Evolutionary conservation across 1,140 invertebrate species (phyloP).

Genomic region (Alviniconcha marisindica): DNA sequence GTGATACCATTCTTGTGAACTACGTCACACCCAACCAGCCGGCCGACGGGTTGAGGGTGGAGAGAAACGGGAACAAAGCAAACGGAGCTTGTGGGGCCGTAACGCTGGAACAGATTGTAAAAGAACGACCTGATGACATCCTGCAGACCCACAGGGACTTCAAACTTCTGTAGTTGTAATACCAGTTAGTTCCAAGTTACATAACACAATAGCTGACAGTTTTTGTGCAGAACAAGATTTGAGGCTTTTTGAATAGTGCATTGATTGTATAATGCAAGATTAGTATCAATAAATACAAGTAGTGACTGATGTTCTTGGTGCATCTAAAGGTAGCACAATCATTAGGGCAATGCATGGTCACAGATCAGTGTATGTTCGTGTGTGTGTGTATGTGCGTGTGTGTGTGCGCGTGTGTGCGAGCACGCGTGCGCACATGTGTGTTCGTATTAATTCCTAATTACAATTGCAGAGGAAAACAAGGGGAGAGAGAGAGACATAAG

Average conservation of each 20-base stretch:
- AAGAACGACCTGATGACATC: conserved; percentile 22
- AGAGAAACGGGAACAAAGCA: conserved; percentile 43
- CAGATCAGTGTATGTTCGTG: neutral
- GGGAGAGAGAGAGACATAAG: neutral
- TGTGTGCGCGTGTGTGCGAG: neutral
- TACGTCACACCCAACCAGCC: conserved; percentile 36
- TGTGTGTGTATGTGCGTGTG: conserved; percentile 11
- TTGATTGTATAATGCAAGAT: too few species aligned
- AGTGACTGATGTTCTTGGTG: too few species aligned
- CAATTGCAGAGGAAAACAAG: neutral
- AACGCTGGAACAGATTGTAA: conserved; percentile 19
- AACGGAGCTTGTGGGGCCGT: conserved; percentile 2
- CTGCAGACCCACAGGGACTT: conserved; percentile 27
- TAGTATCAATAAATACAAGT: too few species aligned
- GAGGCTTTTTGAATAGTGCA: too few species aligned
- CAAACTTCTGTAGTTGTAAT: neutral
- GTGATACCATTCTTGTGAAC: conserved; percentile 49
- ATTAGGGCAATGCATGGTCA: too few species aligned
- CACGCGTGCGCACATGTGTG: neutral
- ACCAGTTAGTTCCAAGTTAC: too few species aligned
- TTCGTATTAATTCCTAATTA: neutral
- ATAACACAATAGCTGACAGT: too few species aligned
- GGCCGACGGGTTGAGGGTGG: conserved; percentile 39
- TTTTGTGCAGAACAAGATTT: too few species aligned
- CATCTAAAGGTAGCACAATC: too few species aligned